Percentiles rank a stretch among this genome's conserved stretches.
phyloP scores from a whole-genome alignment of 2,797 vertebrate species.

The Alfaro cultratus region DNA sequence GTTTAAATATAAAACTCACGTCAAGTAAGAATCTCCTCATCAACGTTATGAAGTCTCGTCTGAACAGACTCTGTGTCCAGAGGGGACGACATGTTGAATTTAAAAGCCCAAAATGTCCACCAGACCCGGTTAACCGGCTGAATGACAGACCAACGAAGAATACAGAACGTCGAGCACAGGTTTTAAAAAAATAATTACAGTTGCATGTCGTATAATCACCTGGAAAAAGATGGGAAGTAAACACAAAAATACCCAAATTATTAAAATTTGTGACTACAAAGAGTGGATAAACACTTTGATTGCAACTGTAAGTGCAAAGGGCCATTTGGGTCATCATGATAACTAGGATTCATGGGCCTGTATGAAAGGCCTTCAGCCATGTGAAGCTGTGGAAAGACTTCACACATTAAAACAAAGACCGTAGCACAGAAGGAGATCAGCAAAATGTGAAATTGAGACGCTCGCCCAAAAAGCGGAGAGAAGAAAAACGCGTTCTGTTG shows the following conservation, averaged over 20 bases:
- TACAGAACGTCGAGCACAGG: too few species aligned
- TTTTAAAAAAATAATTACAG: neutral
- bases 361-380: neutral
- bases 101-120: neutral
- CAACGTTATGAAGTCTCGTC: neutral
- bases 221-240: neutral
- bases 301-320: neutral
- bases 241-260: neutral
- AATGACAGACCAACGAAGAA: neutral
- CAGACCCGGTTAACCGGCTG: neutral
- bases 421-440: constrained; percentile 1
- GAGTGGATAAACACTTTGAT: neutral
- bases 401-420: neutral
- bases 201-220: neutral
- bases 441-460: constrained; percentile 21
- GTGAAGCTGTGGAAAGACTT: neutral
- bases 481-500: neutral
- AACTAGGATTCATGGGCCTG: too few species aligned
- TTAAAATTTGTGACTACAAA: neutral
- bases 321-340: neutral
- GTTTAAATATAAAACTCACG: neutral
- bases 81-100: neutral
- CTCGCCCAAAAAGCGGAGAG: neutral
- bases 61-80: neutral
- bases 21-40: neutral